Base-by-base conservation (phyloP, 2,113 vertebrate species). In the Tonatia bakeri region DNA sequence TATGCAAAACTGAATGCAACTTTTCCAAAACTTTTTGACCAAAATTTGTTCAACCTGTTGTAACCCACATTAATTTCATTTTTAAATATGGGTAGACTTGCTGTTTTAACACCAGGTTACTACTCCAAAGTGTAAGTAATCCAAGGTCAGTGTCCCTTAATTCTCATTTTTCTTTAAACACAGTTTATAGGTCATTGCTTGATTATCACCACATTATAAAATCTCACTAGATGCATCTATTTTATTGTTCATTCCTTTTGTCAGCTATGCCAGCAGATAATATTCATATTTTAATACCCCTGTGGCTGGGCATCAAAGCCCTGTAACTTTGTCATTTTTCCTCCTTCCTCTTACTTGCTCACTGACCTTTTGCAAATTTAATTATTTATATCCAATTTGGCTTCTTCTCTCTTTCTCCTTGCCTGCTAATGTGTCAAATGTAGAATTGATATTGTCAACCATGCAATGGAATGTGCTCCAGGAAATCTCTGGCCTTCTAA, bases 381-480 rank as follows among this genome's bases (percentile, higher is more conserved):
- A 98, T 98, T 98, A 98, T 98, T 98, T 98, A 98, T 98, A 98
- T 77, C 96, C 96, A 96, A 95, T 97, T 98, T 98, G 98, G 81
- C 94, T 98, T 94, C 70, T 92, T 93, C 75, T 94, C 67, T 76
- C 33, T 87, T 86, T 88, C 79, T 82, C 56, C 79, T 31, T 88
- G 87, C 91, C 54, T 90, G 93, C 86, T 98, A 98, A 97, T 97
- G 20, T 97, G 96, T 97, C 0, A 14, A 95, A 98, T 96, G 87
- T 84, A 90, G 96, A 69, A 96, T 95, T 97, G 95, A 95, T 98
- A 97, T 95, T 97, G 96, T 97, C 96, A 97, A 93, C 87, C 95
- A 79, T 24, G 93, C 86, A 93, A 90, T 96, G 95, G 92, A 96
- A 97, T 95, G 91, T 22, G n/a, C 95, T 76, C 83, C 97, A 97